Evolutionary conservation across 2,888 invertebrate species (phyloP).

Genomic region (Caenorhabditis afra): DNA sequence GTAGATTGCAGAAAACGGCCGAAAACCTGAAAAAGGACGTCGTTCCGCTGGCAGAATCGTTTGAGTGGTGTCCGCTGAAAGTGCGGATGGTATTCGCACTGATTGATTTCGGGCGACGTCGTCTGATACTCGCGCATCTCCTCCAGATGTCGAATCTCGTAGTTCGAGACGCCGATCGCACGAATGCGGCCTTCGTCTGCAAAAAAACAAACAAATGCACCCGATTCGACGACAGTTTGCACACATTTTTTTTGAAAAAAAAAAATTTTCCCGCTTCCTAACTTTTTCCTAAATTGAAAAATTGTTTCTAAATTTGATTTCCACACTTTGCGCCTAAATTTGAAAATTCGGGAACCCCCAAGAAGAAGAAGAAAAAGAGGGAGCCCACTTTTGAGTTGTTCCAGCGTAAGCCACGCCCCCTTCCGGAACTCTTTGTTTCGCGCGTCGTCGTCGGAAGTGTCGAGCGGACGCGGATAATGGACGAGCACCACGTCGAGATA

Average conservation of each 20-base stretch:
- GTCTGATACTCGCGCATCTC: slow-evolving; percentile 82
- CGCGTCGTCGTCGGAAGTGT: slow-evolving; percentile 82
- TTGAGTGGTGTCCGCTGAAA: slow-evolving; percentile 39
- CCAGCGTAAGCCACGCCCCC: slow-evolving; percentile 86
- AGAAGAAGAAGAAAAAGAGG: too few species aligned
- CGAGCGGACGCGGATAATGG: slow-evolving; percentile 87
- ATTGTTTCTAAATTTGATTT: too few species aligned
- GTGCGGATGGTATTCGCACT: slow-evolving; percentile 61
- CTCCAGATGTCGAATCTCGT: slow-evolving; percentile 85
- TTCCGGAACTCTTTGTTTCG: slow-evolving; percentile 84
- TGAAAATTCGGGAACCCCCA: too few species aligned
- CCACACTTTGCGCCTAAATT: slow-evolving; percentile 67
- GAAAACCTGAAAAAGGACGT: slow-evolving; percentile 81
- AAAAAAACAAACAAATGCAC: too few species aligned
- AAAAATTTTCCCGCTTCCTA: too few species aligned
- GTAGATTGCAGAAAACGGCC: too few species aligned
- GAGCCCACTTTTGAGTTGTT: slow-evolving; percentile 83
- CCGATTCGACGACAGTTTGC: background rate
- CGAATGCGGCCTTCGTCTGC: slow-evolving; percentile 31
- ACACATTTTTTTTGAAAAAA: too few species aligned
- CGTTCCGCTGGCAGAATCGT: slow-evolving; percentile 79
- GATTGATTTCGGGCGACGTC: slow-evolving; percentile 68
- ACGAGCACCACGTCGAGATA: slow-evolving; percentile 83
- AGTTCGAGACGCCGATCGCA: slow-evolving; percentile 89
- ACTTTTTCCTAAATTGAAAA: too few species aligned